phyloP scores from a whole-genome alignment of 2,113 vertebrate species.

The Gambusia affinis region DNA sequence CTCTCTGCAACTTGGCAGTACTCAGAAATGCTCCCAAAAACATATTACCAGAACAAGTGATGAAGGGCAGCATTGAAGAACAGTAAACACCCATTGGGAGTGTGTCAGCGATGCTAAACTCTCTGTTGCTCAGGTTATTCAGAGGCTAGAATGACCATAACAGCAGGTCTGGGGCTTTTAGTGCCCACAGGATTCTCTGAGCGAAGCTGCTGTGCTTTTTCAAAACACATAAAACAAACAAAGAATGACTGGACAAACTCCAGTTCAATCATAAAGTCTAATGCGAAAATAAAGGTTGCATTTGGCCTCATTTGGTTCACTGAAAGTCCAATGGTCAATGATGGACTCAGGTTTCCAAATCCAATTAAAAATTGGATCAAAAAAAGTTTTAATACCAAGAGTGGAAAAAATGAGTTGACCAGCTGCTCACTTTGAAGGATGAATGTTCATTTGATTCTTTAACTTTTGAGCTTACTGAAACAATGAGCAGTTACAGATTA shows the following conservation, averaged over 20 bases:
- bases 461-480: neutral
- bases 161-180: neutral
- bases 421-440: too few relatives aligned
- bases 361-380: neutral
- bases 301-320: neutral
- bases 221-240: neutral
- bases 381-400: neutral
- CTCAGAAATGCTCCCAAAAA: neutral
- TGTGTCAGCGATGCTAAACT: neutral
- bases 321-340: neutral
- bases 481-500: neutral
- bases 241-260: neutral
- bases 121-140: neutral
- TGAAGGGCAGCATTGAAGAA: neutral
- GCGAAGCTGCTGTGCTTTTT: neutral
- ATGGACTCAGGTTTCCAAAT: neutral
- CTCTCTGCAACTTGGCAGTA: neutral
- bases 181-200: neutral
- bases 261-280: neutral
- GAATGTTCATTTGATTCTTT: too few relatives aligned
- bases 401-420: neutral
- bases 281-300: neutral
- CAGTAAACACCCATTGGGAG: neutral
- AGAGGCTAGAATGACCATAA: neutral
- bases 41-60: neutral